Base-by-base conservation (phyloP, 2,797 vertebrate genomes). In the Percopsis omiscomaycus region DNA sequence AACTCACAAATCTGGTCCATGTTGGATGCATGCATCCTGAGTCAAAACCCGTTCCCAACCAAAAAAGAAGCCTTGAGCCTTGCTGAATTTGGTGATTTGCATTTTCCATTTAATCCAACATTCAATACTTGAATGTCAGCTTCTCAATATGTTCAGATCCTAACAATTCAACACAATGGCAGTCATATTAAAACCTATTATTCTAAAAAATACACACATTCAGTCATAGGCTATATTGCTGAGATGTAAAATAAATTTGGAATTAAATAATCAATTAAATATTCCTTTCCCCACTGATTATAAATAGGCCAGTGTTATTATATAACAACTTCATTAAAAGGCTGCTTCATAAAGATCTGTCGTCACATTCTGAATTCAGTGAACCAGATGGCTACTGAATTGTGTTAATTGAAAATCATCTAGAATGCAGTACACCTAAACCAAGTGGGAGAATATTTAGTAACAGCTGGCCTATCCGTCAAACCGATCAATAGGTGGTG, bases 401-500 rank as follows among this genome's bases (percentile, higher is more conserved):
- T 42, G 37, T 9, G 37, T 42, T 42, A 42, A 10, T 8, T 42
- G 37, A 42, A 42, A 42, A 42, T 42, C 8, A 42, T 42, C 6
- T 42, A 42, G 8, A 6, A 42, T 42, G 9, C 9, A 42, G 37
- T 9, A 6, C 9, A 8, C 37, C 37, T 42, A 42, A 42, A 42
- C 37, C 37, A 51, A 2, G 28, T 22, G 2, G 5, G 15, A 54
- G 3, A 29, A 16, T 27, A 1, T 54, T 46, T 65, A 66, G 75
- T 59, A 74, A 76, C 55, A 49, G 69, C 72, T 50, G n/a, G 44
- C 44, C 54, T 32, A 64, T 55, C 77, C 45, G 75, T 67, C 79
- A 59, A 68, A 57, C 32, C 6, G 66, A 82, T 84, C 86, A 74
- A 83, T 87, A 88, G 89, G 84, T 85, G 89, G 81, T 77, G 87